Base-by-base conservation (phyloP, 2,797 vertebrate genomes). In the Harpagifer antarcticus region DNA sequence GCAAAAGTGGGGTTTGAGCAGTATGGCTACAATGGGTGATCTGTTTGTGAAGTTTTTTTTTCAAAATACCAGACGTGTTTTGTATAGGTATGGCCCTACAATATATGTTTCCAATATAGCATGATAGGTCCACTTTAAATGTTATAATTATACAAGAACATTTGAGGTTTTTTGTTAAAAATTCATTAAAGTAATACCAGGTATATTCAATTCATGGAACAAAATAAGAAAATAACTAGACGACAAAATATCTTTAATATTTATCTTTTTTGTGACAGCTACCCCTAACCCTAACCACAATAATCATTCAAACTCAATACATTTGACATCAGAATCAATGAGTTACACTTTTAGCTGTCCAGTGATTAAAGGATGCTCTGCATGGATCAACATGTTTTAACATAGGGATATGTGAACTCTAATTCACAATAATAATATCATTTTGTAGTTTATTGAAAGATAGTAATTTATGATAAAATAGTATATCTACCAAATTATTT, bases 251-350 rank as follows among this genome's bases (percentile, higher is more conserved):
- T 9, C 33, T 37, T 45, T 1, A 12, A 48, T 37, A 58, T 54
- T 33, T 3, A n/a, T 62, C 3, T 57, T 44, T 15, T 47, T 37
- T 73, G 23, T 16, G 20, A 53, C 19, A 62, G 47, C 19, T 17
- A 27, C 27, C 23, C 23, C 23, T 23, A 23, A 23, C 23, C 23
- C 23, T 27, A 27, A 27, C 10, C 11, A 42, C 15, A 72, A 56
- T 72, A n/a, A 44, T 12, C 17, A 64, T 11, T 3, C 12, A 37
- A 15, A 45, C 44, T 33, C 20, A 69, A 10, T 33, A 6, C 16
- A 50, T 40, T 40, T 49, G 4, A 47, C 50, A 56, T 56, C 60
- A 56, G 15, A 62, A 23, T 56, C 54, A 42, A 47, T 61, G 23
- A 27, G 9, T 27, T 52, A 3, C 31, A 40, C 49, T 12, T 59